phyloP scores from a whole-genome alignment of 1,140 invertebrate genomes.

The Nasonia vitripennis region DNA sequence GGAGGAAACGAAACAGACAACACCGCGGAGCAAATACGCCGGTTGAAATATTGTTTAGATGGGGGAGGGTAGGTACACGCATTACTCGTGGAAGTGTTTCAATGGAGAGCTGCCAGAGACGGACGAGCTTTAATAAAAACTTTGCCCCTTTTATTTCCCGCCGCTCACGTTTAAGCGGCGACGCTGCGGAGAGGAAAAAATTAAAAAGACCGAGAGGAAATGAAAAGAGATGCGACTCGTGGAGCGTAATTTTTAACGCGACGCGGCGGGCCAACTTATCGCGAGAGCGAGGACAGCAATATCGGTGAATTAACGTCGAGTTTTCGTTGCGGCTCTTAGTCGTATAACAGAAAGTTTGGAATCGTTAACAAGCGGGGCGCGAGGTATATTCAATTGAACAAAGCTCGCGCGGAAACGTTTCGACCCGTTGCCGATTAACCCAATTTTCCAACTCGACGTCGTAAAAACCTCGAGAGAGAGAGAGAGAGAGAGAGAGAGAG shows the following conservation, averaged over 20 bases:
- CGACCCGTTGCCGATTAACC: too few species aligned
- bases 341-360: too few species aligned
- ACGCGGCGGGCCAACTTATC: background rate
- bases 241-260: slow-evolving; percentile 5
- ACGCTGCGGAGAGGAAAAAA: background rate
- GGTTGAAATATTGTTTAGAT: slow-evolving; percentile 31
- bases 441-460: slow-evolving; percentile 18
- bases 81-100: slow-evolving; percentile 19
- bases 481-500: background rate
- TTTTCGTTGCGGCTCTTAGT: too few species aligned
- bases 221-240: slow-evolving; percentile 14
- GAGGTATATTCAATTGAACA: too few species aligned
- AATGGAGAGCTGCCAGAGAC: slow-evolving; percentile 15
- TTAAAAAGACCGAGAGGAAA: background rate
- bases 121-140: slow-evolving; percentile 44
- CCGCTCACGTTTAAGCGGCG: background rate
- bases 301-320: background rate
- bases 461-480: background rate
- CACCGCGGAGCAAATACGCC: background rate
- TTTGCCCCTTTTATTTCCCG: slow-evolving; percentile 35
- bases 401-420: too few species aligned
- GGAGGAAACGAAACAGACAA: background rate
- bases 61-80: background rate
- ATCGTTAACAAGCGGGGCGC: too few species aligned
- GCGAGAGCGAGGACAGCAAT: background rate